Evolutionary conservation across 2,888 invertebrate species (phyloP).

Genomic region (Patella ulyssiponensis): DNA sequence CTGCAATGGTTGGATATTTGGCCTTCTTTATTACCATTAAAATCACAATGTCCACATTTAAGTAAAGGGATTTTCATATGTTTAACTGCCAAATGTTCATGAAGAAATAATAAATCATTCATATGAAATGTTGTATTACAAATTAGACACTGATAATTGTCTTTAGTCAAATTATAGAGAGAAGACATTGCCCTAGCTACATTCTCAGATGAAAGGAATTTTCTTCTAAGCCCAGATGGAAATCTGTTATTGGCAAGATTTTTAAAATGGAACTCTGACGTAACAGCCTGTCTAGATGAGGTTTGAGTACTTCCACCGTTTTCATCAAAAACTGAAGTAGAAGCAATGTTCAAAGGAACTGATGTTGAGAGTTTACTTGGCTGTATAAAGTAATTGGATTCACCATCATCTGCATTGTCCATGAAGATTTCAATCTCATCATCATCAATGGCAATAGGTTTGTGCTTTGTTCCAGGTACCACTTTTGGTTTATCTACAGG

Average conservation of each 20-base stretch:
- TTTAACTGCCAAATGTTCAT: neutral
- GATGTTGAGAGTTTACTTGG: neutral
- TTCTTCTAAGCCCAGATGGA: neutral
- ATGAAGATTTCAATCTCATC: neutral
- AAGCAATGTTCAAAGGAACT: neutral
- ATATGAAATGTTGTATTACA: neutral
- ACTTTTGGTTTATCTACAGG: too few species aligned
- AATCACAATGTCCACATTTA: neutral
- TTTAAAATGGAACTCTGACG: neutral
- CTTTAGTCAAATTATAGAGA: neutral
- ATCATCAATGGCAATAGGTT: neutral
- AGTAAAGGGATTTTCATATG: slow-evolving; percentile 4
- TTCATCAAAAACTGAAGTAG: neutral
- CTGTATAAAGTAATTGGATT: neutral
- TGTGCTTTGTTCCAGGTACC: neutral
- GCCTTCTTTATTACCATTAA: neutral
- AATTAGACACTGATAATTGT: neutral
- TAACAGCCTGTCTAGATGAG: neutral
- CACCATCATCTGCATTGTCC: neutral
- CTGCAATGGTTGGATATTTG: neutral
- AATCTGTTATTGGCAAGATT: neutral
- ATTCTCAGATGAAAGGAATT: neutral
- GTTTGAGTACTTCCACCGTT: neutral
- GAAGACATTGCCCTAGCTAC: neutral
- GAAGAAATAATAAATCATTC: neutral